These are phyloP conservation scores for Argynnis bischoffii DNA, from an alignment of 2,888 invertebrate species.

Conservation along the genomic window DNA sequence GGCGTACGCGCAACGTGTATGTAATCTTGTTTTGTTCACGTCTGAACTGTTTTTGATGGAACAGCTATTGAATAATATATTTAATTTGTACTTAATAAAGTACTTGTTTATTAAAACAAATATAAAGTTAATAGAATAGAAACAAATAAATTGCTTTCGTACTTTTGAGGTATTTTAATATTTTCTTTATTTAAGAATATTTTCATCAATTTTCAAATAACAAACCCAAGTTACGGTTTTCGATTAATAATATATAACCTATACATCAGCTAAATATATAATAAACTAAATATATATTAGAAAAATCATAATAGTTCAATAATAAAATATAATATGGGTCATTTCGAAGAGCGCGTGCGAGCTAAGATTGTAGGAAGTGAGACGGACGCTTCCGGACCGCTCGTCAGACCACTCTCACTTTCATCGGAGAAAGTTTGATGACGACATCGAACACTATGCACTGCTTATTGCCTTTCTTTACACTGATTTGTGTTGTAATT, in stretches of 20 bases:
- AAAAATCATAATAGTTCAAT: not conserved
- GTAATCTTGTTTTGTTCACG: no score
- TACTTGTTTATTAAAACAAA: no score
- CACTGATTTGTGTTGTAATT: constrained; percentile 3
- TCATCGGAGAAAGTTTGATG: constrained; percentile 55
- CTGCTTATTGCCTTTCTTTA: constrained; percentile 29
- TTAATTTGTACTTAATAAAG: no score
- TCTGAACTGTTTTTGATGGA: no score
- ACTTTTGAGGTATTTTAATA: no score
- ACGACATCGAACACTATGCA: constrained; percentile 46
- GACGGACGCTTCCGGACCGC: constrained; percentile 42
- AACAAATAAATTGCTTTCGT: no score
- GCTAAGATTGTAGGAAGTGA: constrained; percentile 32
- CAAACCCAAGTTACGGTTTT: no score
- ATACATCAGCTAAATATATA: not conserved
- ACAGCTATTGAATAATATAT: no score
- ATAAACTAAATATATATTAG: not conserved
- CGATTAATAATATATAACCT: no score
- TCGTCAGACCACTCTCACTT: constrained; percentile 52
- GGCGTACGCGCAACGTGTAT: constrained; percentile 48
- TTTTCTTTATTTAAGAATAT: no score
- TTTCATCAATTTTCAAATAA: no score
- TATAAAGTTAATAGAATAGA: no score
- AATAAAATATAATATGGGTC: constrained; percentile 21
- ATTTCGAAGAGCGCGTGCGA: constrained; percentile 46